Base-by-base conservation (phyloP, 2,888 invertebrate genomes). In the Amphiduros pacificus region DNA sequence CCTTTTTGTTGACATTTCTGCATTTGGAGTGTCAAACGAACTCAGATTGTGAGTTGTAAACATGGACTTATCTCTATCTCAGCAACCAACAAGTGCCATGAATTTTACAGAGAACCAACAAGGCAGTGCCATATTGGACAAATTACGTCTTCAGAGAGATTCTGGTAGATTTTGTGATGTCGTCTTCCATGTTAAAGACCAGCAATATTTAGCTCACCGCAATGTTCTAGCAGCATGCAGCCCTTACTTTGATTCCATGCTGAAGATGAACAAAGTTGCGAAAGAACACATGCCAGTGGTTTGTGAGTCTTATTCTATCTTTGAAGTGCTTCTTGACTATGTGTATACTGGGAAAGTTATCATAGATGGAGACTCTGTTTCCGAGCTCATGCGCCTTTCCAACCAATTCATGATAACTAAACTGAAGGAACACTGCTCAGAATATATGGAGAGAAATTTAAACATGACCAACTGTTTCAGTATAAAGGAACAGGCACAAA, bases 341-440 rank as follows among this genome's bases (percentile, higher is more conserved):
- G 87, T 89, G 85, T 89, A 89, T 77, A 87, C 88, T 32, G 89
- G 89, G 5, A 84, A 84, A 69, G 85, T 87, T 6, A 85, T 85
- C 11, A 86, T 89, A 58, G 85, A 87, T 71, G 85, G 86, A 70
- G 83, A 84, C 31, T 88, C 86, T 76, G 87, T 89, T 31, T 85
- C 86, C 57, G 88, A 88, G 77, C 77, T 89, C 53, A 78, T 89
- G 49, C 83, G 86, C 68, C 78, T 89, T 59, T 86, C 89, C 17
- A 87, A 88, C 78, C 87, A 87, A 76, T 88, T 89, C 77, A 82
- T 88, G 72, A 85, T 89, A 62, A 82, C 84, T 32, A 74, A 78
- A 29, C 78, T 89, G 67, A 87, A 88, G 74, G 82, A 82, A 66
- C 87, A 88, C 74, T 89, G 89, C 82, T 87, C 87, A 61, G 88